Conservation (phyloP, 2,888 invertebrate genomes). For the Anagyrus pseudococci region DNA sequence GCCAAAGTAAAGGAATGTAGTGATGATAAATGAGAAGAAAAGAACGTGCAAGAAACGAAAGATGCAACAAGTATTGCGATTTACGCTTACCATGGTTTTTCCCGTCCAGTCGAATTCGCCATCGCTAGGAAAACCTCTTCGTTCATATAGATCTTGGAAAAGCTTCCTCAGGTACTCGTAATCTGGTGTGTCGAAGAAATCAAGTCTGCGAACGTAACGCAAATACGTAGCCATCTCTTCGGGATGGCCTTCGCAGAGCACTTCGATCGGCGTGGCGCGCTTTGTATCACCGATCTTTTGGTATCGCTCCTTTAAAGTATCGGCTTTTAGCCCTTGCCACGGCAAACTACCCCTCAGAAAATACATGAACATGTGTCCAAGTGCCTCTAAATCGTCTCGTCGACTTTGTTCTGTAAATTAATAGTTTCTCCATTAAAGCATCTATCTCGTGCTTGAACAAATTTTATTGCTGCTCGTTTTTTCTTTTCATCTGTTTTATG, state of each 20-base stretch:
- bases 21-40: neutral
- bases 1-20: neutral
- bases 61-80: neutral
- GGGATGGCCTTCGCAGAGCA: slow-evolving; percentile 83
- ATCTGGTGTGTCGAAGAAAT: slow-evolving; percentile 99
- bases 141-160: slow-evolving; percentile 91
- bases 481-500: slow-evolving; percentile 99
- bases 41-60: neutral
- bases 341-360: slow-evolving; percentile 99
- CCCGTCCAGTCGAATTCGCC: slow-evolving; percentile 97
- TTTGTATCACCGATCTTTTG: slow-evolving; percentile 99
- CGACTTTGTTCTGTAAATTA: slow-evolving; percentile 98
- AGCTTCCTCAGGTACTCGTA: slow-evolving; percentile 97
- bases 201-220: slow-evolving; percentile 94
- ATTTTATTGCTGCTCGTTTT: too few species aligned
- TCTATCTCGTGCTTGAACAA: too few species aligned
- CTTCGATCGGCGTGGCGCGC: slow-evolving; percentile 97
- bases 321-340: slow-evolving; percentile 99
- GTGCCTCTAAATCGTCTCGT: slow-evolving; percentile 98
- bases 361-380: slow-evolving; percentile 99
- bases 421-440: too few species aligned
- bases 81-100: slow-evolving; percentile 69
- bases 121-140: slow-evolving; percentile 86
- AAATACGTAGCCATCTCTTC: slow-evolving; percentile 98
- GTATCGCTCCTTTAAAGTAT: slow-evolving; percentile 98